These are phyloP conservation scores for Pseudorhiza aurosa DNA, from an alignment of 30 jellyfish, hydroid and myxozoan species.

Conservation along the genomic window DNA sequence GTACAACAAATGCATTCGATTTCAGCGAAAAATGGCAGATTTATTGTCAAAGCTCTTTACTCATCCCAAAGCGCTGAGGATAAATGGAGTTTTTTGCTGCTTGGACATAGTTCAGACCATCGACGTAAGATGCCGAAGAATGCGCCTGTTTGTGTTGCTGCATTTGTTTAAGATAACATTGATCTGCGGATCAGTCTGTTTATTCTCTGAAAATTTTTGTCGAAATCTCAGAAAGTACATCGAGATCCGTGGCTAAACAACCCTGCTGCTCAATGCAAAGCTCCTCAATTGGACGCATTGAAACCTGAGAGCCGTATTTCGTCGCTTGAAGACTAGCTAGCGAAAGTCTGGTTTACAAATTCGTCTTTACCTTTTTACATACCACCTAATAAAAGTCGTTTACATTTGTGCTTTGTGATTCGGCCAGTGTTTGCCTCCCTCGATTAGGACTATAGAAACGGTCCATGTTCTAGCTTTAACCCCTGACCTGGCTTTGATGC, in stretches of 20 bases:
- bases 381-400: too few relatives aligned
- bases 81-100: not conserved
- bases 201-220: not conserved
- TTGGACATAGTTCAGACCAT: not conserved
- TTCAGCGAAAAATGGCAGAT: too few relatives aligned
- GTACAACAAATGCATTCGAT: too few relatives aligned
- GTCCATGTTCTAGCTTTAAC: constrained; percentile 26
- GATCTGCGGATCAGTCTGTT: constrained; percentile 47
- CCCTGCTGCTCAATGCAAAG: not conserved
- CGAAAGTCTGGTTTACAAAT: too few relatives aligned
- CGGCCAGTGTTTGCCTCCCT: constrained; percentile 8
- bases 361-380: too few relatives aligned
- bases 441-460: constrained; percentile 6
- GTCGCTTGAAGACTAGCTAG: too few relatives aligned
- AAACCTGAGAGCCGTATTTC: not conserved
- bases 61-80: not conserved
- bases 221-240: constrained; percentile 3
- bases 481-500: constrained; percentile 32
- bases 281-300: not conserved
- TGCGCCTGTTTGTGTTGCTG: not conserved
- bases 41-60: not conserved
- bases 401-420: constrained; percentile 6
- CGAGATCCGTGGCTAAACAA: constrained; percentile 3
- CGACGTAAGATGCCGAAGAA: constrained; percentile 8
- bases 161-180: constrained; percentile 1